A percentile compares a stretch with the other conserved stretches of the same genome.
phyloP scores from a whole-genome alignment of 2,113 vertebrate species.

The Psophia crepitans region DNA sequence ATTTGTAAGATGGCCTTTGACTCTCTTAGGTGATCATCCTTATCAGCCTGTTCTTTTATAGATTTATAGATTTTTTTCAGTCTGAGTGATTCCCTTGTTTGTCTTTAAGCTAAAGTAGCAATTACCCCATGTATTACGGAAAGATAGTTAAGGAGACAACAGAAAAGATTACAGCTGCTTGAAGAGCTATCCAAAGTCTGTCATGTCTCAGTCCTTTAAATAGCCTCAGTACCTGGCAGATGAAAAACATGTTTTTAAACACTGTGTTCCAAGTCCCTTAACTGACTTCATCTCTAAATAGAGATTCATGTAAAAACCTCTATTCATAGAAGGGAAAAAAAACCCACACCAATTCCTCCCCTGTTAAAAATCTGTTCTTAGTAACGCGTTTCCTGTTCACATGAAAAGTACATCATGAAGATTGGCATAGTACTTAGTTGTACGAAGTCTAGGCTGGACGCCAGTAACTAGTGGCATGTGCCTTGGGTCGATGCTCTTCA shows the following conservation, averaged over 20 bases:
- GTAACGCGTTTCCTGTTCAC: neutral
- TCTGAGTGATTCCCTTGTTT: neutral
- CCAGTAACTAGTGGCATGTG: neutral
- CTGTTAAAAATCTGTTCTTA: neutral
- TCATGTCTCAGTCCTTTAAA: neutral
- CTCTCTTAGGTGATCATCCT: neutral
- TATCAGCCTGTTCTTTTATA: neutral
- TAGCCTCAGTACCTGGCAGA: neutral
- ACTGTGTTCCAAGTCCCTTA: neutral
- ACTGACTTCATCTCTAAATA: neutral
- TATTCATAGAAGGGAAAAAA: neutral
- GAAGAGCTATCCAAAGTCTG: neutral
- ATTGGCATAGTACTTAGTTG: neutral
- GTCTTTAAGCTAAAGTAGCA: neutral
- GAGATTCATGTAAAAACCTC: neutral
- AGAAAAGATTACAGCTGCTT: neutral
- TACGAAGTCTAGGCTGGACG: neutral
- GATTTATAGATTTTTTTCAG: neutral
- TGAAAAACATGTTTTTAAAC: slow-evolving; percentile 37
- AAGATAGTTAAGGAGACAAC: neutral
- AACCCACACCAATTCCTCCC: neutral
- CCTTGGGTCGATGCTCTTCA: neutral
- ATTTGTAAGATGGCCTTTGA: neutral
- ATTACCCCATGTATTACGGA: neutral
- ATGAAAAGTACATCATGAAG: neutral